Percentiles rank a stretch among this genome's conserved stretches.
These are phyloP conservation scores for Paguma larvata DNA, from an alignment of 2,797 vertebrate species.

Conservation along the genomic window DNA sequence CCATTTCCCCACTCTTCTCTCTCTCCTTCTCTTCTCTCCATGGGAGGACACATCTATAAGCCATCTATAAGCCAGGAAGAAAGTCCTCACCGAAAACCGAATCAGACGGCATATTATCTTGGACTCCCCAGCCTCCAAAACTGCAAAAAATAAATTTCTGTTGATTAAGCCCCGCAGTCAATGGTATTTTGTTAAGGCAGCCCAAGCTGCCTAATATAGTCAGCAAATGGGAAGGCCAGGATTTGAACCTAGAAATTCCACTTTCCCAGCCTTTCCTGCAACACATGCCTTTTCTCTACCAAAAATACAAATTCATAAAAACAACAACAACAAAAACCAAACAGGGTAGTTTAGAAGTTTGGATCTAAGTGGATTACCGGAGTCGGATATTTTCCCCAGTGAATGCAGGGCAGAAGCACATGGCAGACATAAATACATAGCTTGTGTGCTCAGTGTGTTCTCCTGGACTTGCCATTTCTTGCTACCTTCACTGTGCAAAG, in stretches of 20 bases:
- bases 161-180: background rate
- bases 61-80: background rate
- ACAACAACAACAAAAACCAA: background rate
- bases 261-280: background rate
- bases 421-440: background rate
- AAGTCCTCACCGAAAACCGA: background rate
- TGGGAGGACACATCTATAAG: background rate
- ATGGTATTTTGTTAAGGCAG: background rate
- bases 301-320: constrained; percentile 33
- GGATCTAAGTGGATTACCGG: background rate
- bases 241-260: constrained; percentile 18
- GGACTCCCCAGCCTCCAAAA: background rate
- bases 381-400: background rate
- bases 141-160: background rate
- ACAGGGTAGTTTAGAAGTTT: background rate
- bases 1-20: background rate
- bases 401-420: background rate
- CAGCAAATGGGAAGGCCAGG: background rate
- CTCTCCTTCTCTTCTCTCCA: background rate
- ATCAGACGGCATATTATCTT: background rate
- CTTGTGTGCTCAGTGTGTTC: background rate
- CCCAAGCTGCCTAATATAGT: background rate
- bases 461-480: background rate
- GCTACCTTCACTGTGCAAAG: background rate
- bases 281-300: background rate